These are phyloP conservation scores for rabbit (Oryctolagus cuniculus) DNA, from an alignment of 2,113 vertebrate species.

Conservation along the genomic window DNA sequence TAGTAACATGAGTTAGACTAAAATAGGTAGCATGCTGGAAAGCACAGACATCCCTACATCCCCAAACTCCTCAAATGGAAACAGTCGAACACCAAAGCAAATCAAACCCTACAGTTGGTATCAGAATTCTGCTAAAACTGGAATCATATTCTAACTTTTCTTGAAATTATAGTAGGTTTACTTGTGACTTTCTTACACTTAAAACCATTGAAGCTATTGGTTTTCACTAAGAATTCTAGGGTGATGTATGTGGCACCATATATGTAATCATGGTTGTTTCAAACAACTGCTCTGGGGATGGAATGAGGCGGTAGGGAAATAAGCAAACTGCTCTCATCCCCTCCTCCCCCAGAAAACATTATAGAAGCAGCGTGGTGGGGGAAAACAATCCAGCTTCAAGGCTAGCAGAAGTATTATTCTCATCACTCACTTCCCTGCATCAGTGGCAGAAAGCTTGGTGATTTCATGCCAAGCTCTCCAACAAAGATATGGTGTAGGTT, in stretches of 20 bases:
- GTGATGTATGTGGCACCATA: not conserved
- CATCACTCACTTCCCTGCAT: constrained; percentile 36
- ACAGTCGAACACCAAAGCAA: not conserved
- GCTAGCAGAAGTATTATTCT: constrained; percentile 35
- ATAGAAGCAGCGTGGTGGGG: not conserved
- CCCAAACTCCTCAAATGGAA: not conserved
- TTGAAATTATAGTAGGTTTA: not conserved
- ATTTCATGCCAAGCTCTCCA: constrained; percentile 46
- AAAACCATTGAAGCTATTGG: not conserved
- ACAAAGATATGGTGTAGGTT: not conserved
- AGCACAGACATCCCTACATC: not conserved
- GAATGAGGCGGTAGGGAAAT: constrained; percentile 47
- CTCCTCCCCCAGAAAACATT: constrained; percentile 5
- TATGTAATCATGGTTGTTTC: constrained; percentile 37
- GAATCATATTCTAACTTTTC: not conserved
- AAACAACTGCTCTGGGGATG: not conserved
- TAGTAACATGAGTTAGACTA: not conserved
- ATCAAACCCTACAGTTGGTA: not conserved
- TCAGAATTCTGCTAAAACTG: not conserved
- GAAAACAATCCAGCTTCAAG: constrained; percentile 47
- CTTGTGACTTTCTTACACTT: not conserved
- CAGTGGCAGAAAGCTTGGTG: not conserved
- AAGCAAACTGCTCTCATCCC: constrained; percentile 2
- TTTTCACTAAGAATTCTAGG: constrained; percentile 24
- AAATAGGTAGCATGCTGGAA: constrained; percentile 24